phyloP scores from a whole-genome alignment of 2,888 invertebrate species.

The Aromia moschata region DNA sequence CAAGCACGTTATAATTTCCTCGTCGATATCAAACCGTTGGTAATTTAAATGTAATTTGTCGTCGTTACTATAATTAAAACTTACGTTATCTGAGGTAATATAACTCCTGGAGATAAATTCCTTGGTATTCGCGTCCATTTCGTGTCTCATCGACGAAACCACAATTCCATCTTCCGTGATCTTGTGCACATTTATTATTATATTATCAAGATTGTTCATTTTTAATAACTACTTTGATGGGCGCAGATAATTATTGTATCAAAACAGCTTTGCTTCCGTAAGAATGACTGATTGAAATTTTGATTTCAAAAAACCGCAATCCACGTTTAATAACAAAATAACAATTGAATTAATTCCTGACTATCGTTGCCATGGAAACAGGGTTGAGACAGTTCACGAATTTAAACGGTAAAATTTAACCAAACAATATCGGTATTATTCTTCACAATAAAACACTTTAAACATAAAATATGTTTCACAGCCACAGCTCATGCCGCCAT shows the following conservation, averaged over 20 bases:
- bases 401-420: no score
- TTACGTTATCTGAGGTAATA: conserved; percentile 44
- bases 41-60: conserved; percentile 33
- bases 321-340: conserved; percentile 17
- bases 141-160: conserved; percentile 45
- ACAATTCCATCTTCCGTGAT: conserved; percentile 49
- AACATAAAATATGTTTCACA: no score
- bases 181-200: conserved; percentile 53
- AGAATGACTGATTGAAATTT: conserved; percentile 31
- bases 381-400: no score
- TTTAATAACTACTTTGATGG: conserved; percentile 55
- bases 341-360: conserved; percentile 19
- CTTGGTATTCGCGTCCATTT: conserved; percentile 52
- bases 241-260: conserved; percentile 46
- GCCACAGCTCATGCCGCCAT: no score
- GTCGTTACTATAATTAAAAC: conserved; percentile 30
- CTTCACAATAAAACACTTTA: no score
- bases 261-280: conserved; percentile 54
- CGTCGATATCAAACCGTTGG: conserved; percentile 26
- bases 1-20: conserved; percentile 29
- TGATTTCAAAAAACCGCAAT: conserved; percentile 28
- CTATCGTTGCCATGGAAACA: conserved; percentile 3
- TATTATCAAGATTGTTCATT: conserved; percentile 53
- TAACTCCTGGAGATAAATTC: conserved; percentile 51
- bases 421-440: no score